phyloP scores from a whole-genome alignment of 1,140 invertebrate genomes.

The Aphis gossypii region DNA sequence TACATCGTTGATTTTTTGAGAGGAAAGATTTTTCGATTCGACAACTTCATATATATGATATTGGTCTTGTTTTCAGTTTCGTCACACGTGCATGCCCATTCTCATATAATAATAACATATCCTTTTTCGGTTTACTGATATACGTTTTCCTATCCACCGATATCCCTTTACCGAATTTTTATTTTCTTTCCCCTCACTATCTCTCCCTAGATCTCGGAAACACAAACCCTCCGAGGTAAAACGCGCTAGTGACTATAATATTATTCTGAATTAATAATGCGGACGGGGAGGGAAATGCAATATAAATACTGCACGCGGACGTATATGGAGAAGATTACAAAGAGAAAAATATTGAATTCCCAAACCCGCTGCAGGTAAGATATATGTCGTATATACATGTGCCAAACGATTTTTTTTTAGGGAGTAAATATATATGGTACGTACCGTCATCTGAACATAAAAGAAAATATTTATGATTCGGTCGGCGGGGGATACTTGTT shows the following conservation, averaged over 20 bases:
- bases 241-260: not conserved
- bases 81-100: not conserved
- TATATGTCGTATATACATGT: not conserved
- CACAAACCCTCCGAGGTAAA: not conserved
- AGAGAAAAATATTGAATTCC: constrained; percentile 50
- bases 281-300: not conserved
- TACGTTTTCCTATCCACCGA: not conserved
- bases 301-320: not conserved
- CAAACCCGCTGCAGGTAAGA: constrained; percentile 10
- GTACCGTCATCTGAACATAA: not conserved
- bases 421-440: not conserved
- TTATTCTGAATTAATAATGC: constrained; percentile 37
- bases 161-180: constrained; percentile 23
- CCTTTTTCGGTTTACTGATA: not conserved
- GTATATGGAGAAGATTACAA: not conserved
- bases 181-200: not conserved
- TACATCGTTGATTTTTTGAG: not conserved
- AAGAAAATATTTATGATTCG: constrained; percentile 35
- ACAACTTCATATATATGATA: not conserved
- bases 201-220: too few relatives aligned
- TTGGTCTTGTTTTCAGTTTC: not conserved
- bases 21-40: not conserved
- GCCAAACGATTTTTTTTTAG: constrained; percentile 44
- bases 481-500: constrained; percentile 35
- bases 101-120: constrained; percentile 1